Conservation (phyloP, 92 coral and sea anemone genomes). For the Porites rus region DNA sequence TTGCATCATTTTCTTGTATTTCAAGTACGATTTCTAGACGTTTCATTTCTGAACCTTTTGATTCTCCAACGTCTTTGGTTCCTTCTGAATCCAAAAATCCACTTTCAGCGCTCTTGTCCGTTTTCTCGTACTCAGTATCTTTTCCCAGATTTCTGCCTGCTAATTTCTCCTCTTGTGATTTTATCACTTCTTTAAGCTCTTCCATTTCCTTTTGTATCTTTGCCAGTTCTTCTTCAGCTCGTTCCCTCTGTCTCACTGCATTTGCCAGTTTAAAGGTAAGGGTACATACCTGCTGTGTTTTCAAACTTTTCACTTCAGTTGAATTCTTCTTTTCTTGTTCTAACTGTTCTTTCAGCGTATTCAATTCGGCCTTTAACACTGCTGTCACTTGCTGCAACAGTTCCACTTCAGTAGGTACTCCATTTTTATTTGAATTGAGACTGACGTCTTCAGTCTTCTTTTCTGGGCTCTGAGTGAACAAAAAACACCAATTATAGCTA, state of each 20-base stretch:
- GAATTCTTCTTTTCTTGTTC: slow-evolving; percentile 60
- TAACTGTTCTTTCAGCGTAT: slow-evolving; percentile 54
- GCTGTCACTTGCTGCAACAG: slow-evolving; percentile 27
- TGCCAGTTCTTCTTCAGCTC: slow-evolving; percentile 53
- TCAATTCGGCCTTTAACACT: slow-evolving; percentile 61
- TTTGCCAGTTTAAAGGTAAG: slow-evolving; percentile 84
- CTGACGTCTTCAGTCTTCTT: slow-evolving; percentile 13
- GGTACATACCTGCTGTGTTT: slow-evolving; percentile 75
- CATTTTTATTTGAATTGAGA: slow-evolving; percentile 2
- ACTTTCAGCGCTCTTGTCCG: background rate
- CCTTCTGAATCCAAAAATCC: background rate
- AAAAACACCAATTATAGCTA: background rate
- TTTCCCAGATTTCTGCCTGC: slow-evolving; percentile 6
- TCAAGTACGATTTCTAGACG: background rate
- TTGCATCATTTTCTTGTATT: background rate
- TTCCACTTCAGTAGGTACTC: slow-evolving; percentile 11
- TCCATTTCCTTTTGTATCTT: slow-evolving; percentile 41
- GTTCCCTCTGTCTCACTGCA: slow-evolving; percentile 77
- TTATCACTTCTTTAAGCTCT: slow-evolving; percentile 10
- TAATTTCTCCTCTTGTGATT: slow-evolving; percentile 12
- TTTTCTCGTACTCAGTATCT: background rate
- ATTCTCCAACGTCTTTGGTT: background rate
- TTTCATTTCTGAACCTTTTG: background rate
- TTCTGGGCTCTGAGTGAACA: slow-evolving; percentile 21
- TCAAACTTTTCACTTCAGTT: slow-evolving; percentile 73